Base-by-base conservation (phyloP, 2,113 vertebrate genomes). In the Rhinopomastus cyanomelas region DNA sequence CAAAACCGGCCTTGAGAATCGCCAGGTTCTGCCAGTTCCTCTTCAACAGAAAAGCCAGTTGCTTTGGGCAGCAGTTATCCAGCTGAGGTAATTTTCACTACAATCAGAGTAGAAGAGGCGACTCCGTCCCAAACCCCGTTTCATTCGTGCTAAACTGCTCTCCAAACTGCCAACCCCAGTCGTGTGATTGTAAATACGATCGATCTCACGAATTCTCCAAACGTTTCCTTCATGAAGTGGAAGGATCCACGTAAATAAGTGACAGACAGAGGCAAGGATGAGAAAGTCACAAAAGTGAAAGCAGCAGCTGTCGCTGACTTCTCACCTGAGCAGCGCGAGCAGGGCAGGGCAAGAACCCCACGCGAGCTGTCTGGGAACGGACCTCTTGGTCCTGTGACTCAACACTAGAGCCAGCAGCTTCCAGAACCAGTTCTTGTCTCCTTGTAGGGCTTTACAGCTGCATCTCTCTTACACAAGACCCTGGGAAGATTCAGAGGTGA, bases 1-100 rank as follows among this genome's bases (percentile, higher is more conserved):
- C 44, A 92, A 96, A 92, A 92, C 11, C 51, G 69, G 94, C 85
- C 92, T 90, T 89, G 42, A 88, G 89, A 93, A 90, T 92, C 60
- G 90, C 92, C 93, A 94, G 81, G 77, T 42, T 87, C 93, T 85
- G 84, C 94, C 94, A 95, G 75, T 67, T 90, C 60, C 59, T 85
- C 74, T 77, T 85, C 81, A 88, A 69, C 55, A 85, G 48, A 79
- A 42, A 53, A 81, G 78, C 51, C 81, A 85, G 86, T 84, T 71
- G 4, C 90, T 84, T 42, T 71, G 80, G 86, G 92, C 86, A 92
- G 81, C 67, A 62, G 81, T 69, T 93, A 59, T 42, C 79, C 62
- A 87, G 49, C 30, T 57, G 49, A 65, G 71, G 66, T 88, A 74
- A 87, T 60, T 81, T 65, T 69, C 30, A 57, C 46, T 53, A 69